Base-by-base conservation (phyloP, 2,888 invertebrate species). In the Xanthia togata region DNA sequence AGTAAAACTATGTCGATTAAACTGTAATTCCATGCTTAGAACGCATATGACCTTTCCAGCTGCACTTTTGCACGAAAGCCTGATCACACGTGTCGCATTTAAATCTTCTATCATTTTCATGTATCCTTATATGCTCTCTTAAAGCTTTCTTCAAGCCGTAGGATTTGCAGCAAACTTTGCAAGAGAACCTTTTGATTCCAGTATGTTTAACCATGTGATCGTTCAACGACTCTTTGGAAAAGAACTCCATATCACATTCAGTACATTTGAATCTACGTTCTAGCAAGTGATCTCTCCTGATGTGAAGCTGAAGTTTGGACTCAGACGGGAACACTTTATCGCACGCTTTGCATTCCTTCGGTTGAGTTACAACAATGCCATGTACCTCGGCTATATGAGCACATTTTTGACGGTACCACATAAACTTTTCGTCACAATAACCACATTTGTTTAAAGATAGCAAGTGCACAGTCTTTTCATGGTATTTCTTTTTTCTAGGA, bases 31-130 rank as follows among this genome's bases (percentile, higher is more conserved):
- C 86, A 78, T 92, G 92, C 75, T 88, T 90, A 17, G 92, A 92
- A 12, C 92, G 93, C 89, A 96, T 93, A 81, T 96, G 96, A 4
- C 90, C 90, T 69, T 92, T 92, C 84, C 93, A 92, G 62, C 93
- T 94, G 87, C 91, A 78, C 88, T 94, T 90, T 87, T 95, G 89
- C 41, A 92, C 88, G 57, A 92, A 90, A 73, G 87, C 86, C 53
- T 87, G 87, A 55, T 73, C 79, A 67, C 85, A 86, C 11, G 77
- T 70, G 0, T 81, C 76, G 57, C 92, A 92, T 47, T 86, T 82
- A 44, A 87, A 89, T n/a, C 86, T 76, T 26, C 88, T 85, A 47
- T 89, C 89, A 31, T 89, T 88, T 0, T 84, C 82, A 74, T 91
- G 92, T 50, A 86, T 86, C 4, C 91, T 83, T 91, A 93, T 87